Evolutionary conservation across 2,888 invertebrate species (phyloP), one percentile per base, ranked within the genome.

Genomic region (Bugula neritina): DNA sequence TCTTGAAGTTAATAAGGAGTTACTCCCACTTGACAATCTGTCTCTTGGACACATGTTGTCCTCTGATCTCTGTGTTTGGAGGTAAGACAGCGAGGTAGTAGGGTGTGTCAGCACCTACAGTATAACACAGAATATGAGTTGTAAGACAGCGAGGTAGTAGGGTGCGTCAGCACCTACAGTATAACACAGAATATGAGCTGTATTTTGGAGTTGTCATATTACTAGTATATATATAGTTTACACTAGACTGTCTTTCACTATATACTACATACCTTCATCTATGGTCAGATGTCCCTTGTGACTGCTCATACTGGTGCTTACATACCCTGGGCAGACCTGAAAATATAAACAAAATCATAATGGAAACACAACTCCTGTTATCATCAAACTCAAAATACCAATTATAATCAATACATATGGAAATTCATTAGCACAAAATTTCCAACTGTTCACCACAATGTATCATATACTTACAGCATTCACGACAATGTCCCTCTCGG

Each of bases 391-490:
- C n/a, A n/a, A n/a, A n/a, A n/a, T n/a, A n/a, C n/a, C n/a, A n/a
- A n/a, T n/a, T n/a, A n/a, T n/a, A n/a, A n/a, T n/a, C n/a, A n/a
- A n/a, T n/a, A n/a, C n/a, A n/a, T n/a, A n/a, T n/a, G n/a, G n/a
- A n/a, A n/a, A n/a, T n/a, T n/a, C n/a, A n/a, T n/a, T n/a, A n/a
- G n/a, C n/a, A n/a, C n/a, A n/a, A n/a, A n/a, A n/a, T n/a, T n/a
- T n/a, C n/a, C n/a, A n/a, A n/a, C n/a, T n/a, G n/a, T n/a, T n/a
- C n/a, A n/a, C n/a, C n/a, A n/a, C n/a, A n/a, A n/a, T n/a, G n/a
- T n/a, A n/a, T n/a, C n/a, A n/a, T n/a, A n/a, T n/a, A 63, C 63
- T 63, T n/a, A 63, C 63, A 63, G 63, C 63, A 63, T 63, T 63
- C 3, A 63, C 63, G 31, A 63, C 63, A 17, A 63, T 63, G 31